Evolutionary conservation across 2,797 vertebrate genomes (phyloP), one percentile per base, ranked within the genome.

Genomic region (Crenichthys baileyi): DNA sequence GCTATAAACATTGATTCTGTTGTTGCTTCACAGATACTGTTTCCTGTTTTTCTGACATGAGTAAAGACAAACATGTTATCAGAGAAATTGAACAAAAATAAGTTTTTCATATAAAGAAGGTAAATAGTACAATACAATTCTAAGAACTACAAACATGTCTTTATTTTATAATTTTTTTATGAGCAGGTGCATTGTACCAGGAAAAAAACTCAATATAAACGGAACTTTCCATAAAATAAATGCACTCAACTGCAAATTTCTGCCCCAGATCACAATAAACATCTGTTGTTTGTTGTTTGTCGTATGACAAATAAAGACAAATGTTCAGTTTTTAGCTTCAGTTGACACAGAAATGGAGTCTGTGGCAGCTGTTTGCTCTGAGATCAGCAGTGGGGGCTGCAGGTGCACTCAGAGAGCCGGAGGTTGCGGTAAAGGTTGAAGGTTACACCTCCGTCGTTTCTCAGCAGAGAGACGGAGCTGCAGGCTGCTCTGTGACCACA

Each of bases 401-500:
- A 93, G 91, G 82, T 93, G 91, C 44, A 8, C 26, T 16, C 41
- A 29, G 68, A 0, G 65, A 73, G 41, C 61, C 31, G 80, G 78
- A 80, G 75, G 75, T 78, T 87, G 91, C 18, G 92, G 92, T 89
- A 1, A 86, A 75, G 81, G 15, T 20, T 50, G 80, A 70, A 56
- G 86, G 73, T 77, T 83, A 12, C 39, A 15, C 65, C 39, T 68
- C 11, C 2, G 0, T 76, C 56, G 12, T 82, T 85, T 89, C 82
- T 82, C 77, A 58, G 77, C 81, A 75, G 36, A 44, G 63, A 67
- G 63, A 39, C 63, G 18, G 36, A 41, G 63, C 22, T 83, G 78
- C 88, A 81, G 73, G 79, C 83, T 73, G 60, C 78, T 83, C 79
- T 71, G 82, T 2, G 80, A 92, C 93, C 93, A 92, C 93, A 89